Evolutionary conservation across 2,888 invertebrate species (phyloP), one percentile per base, ranked within the genome.

Genomic region (Euzophera pinguis): DNA sequence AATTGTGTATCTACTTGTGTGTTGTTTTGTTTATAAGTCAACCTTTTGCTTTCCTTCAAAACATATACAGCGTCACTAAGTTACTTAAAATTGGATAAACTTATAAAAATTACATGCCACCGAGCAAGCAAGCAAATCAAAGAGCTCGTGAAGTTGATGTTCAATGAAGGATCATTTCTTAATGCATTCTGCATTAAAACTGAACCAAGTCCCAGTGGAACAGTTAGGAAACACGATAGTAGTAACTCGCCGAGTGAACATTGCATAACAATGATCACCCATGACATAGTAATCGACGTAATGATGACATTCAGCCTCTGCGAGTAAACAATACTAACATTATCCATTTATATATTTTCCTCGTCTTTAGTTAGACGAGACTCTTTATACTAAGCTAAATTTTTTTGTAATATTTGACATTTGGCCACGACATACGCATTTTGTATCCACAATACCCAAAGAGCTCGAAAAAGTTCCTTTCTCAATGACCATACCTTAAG

Each of bases 231-330:
- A 48, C 27, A 5, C 45, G 32, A 48, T 27, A 12, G 22, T 13
- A n/a, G 9, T 37, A 22, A 22, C 22, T 1, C 27, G 48, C 13
- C 38, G 48, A 22, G 12, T 35, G 48, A 16, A n/a, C 35, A 8
- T 50, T 51, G 43, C 43, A 16, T 51, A 34, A 62, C 61, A 63
- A 65, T 67, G 60, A 60, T 57, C 58, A 64, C 53, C 68, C 71
- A 60, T 73, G 73, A 69, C 73, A 71, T 53, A 67, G 54, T 67
- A 66, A 69, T 63, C 58, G 56, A 54, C 34, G 35, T 52, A 42
- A 50, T 76, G 72, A 73, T 71, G 70, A 74, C 75, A 72, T 55
- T 57, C 10, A 45, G 37, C 56, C 34, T 42, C 17, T 16, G 35
- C 1, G 1, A 29, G 43, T 49, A 49, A 35, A 48, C 48, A 37